A percentile compares a stretch with the other conserved stretches of the same genome.
Evolutionary conservation across 1,140 invertebrate genomes (phyloP).

Genomic region (Linepithema humile): DNA sequence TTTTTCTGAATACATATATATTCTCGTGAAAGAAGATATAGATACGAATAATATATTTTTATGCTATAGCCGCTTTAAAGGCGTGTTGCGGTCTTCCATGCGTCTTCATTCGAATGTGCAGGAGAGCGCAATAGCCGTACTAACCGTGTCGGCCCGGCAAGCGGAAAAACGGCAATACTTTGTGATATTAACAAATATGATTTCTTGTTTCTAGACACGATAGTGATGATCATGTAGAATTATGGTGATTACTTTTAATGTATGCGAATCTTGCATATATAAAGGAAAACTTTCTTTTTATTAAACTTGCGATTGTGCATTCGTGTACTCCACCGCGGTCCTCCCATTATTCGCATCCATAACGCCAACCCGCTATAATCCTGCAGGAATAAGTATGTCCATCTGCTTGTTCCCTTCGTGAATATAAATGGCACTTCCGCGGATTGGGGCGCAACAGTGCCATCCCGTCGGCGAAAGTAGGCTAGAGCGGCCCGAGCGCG

Average conservation of each 20-base stretch:
- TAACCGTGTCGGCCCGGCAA: too few relatives aligned
- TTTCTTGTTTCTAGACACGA: conserved; percentile 44
- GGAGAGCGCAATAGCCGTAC: conserved; percentile 31
- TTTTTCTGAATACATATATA: conserved; percentile 65
- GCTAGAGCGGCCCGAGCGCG: not conserved
- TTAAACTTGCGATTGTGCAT: not conserved
- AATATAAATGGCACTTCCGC: not conserved
- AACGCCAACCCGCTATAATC: not conserved
- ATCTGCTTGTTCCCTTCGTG: not conserved
- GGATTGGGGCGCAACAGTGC: not conserved
- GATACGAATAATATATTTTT: conserved; percentile 62
- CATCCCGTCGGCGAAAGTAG: not conserved
- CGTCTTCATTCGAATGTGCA: conserved; percentile 10
- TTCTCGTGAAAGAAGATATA: conserved; percentile 51
- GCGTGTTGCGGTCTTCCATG: conserved; percentile 43
- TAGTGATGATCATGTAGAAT: not conserved
- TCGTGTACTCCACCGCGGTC: not conserved
- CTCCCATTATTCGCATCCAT: conserved; percentile 3
- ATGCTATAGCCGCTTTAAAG: conserved; percentile 48
- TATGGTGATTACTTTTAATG: conserved; percentile 60
- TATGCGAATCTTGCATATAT: conserved; percentile 50
- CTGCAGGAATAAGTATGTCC: not conserved
- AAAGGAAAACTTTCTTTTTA: conserved; percentile 44
- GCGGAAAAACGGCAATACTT: conserved; percentile 71
- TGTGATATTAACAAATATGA: conserved; percentile 79